Evolutionary conservation across 2,797 vertebrate genomes (phyloP).

Genomic region (Tadarida brasiliensis): DNA sequence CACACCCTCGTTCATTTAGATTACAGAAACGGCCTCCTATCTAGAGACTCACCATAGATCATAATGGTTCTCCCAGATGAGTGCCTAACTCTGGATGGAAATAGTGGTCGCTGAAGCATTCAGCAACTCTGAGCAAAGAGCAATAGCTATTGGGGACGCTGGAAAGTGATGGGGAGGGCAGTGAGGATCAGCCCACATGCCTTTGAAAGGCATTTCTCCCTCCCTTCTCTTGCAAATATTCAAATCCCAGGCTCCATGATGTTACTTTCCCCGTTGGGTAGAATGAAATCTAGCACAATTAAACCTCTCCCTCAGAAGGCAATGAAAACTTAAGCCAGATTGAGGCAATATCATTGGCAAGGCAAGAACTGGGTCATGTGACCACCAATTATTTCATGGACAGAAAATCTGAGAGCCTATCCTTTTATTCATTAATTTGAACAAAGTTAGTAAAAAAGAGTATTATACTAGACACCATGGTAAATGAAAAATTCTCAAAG

Average conservation of each 20-base stretch:
- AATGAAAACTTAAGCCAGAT: not conserved
- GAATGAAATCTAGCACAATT: not conserved
- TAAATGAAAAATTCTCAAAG: conserved; percentile 40
- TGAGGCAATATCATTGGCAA: not conserved
- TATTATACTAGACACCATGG: not conserved
- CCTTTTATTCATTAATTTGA: not conserved
- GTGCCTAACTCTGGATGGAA: not conserved
- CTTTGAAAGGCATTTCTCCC: not conserved
- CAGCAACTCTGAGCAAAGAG: not conserved
- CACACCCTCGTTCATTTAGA: not conserved
- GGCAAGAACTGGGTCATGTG: not conserved
- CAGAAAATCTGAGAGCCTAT: not conserved
- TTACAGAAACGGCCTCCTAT: not conserved
- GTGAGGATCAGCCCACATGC: not conserved
- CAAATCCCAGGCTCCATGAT: not conserved
- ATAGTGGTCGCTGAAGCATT: not conserved
- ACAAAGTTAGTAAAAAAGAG: not conserved
- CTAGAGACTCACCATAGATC: not conserved
- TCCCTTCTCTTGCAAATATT: not conserved
- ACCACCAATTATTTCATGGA: not conserved
- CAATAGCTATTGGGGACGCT: not conserved
- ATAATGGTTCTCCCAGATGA: not conserved
- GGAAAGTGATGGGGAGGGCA: not conserved
- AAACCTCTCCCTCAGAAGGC: not conserved
- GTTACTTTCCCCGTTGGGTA: not conserved